Conservation (phyloP, 2,888 invertebrate genomes). For the Standfussiana lucernea region DNA sequence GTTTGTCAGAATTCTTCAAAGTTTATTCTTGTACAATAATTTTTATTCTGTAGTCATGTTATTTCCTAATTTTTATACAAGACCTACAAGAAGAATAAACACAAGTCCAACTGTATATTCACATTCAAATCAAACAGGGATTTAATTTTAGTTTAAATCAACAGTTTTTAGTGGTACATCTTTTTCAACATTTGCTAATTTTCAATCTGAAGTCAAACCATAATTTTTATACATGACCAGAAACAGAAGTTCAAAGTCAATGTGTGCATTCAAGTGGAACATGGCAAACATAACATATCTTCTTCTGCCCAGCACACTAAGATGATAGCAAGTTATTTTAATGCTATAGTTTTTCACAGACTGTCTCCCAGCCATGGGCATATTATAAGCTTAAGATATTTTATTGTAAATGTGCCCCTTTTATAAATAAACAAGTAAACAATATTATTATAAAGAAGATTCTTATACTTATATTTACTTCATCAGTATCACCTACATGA, state of each 20-base stretch:
- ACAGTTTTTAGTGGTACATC: too few relatives aligned
- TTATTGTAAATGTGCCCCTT: too few relatives aligned
- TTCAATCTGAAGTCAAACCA: not conserved
- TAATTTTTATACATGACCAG: not conserved
- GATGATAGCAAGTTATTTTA: not conserved
- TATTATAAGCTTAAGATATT: too few relatives aligned
- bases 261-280: constrained; percentile 3
- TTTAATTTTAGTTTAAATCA: too few relatives aligned
- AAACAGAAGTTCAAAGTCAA: constrained; percentile 1
- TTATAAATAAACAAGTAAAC: too few relatives aligned
- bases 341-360: not conserved
- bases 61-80: constrained; percentile 16
- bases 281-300: too few relatives aligned
- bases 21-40: constrained; percentile 13
- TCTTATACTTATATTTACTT: not conserved
- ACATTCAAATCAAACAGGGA: too few relatives aligned
- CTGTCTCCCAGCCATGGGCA: not conserved
- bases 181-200: not conserved
- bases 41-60: not conserved
- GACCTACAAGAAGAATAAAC: not conserved
- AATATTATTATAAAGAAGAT: too few relatives aligned
- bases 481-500: not conserved
- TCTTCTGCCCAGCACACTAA: too few relatives aligned
- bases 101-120: not conserved
- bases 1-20: constrained; percentile 32